These are phyloP conservation scores for Coregonus ussuriensis DNA, from an alignment of 2,797 vertebrate genomes.

Conservation along the genomic window DNA sequence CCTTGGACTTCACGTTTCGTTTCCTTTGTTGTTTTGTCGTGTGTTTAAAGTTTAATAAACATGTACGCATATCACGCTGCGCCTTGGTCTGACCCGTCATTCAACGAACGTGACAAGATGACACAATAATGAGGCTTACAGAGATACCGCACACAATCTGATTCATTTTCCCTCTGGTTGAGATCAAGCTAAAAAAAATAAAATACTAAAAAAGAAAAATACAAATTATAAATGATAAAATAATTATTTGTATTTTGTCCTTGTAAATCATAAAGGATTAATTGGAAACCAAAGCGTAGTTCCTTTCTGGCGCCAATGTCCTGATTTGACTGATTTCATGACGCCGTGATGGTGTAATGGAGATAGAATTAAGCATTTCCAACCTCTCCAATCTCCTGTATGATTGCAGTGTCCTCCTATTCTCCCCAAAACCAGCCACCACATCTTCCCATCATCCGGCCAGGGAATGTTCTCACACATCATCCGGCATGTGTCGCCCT, in stretches of 20 bases:
- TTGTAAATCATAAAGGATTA: not conserved
- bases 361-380: not conserved
- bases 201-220: slow-evolving; percentile 2
- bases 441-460: slow-evolving; percentile 15
- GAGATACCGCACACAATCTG: too few species aligned
- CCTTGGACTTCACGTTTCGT: too few species aligned
- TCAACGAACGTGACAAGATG: too few species aligned
- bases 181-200: too few species aligned
- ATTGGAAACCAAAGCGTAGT: slow-evolving; percentile 32
- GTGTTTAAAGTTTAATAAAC: too few species aligned
- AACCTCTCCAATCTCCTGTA: too few species aligned
- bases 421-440: not conserved
- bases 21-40: too few species aligned
- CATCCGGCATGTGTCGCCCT: slow-evolving; percentile 27
- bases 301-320: slow-evolving; percentile 42
- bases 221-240: slow-evolving; percentile 15
- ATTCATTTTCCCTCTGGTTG: too few species aligned
- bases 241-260: slow-evolving; percentile 16
- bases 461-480: slow-evolving; percentile 20
- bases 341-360: slow-evolving; percentile 15
- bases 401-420: too few species aligned
- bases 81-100: too few species aligned
- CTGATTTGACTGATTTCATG: slow-evolving; percentile 32
- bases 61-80: too few species aligned
- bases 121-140: too few species aligned